These are phyloP conservation scores for Sarcophaga bullata DNA, from an alignment of 1,140 invertebrate genomes.

Conservation along the genomic window DNA sequence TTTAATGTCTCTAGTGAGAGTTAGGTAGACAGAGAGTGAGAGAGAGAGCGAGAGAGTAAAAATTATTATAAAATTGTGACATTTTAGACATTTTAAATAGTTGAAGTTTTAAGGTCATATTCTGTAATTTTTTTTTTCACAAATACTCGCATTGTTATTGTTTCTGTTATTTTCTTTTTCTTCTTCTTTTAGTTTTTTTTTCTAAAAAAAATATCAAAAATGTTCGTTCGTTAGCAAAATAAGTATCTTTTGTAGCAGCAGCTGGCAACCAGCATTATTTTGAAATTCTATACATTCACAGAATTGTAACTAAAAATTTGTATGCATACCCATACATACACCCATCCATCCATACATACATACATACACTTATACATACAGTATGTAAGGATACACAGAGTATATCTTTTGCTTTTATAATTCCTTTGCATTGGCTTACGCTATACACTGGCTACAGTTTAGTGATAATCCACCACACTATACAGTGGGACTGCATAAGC, in stretches of 20 bases:
- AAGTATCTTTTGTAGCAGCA: neutral
- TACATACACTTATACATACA: constrained; percentile 17
- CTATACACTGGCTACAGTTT: neutral
- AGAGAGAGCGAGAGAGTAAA: too few relatives aligned
- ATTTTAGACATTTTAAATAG: too few relatives aligned
- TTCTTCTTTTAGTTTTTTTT: too few relatives aligned
- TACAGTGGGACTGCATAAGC: too few relatives aligned
- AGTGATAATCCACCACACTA: too few relatives aligned
- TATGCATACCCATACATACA: neutral
- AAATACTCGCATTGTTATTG: too few relatives aligned
- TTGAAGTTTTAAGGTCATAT: too few relatives aligned
- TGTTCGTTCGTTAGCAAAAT: neutral
- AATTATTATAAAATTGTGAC: too few relatives aligned
- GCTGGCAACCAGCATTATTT: constrained; percentile 8
- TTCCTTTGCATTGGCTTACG: constrained; percentile 14
- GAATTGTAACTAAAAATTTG: neutral
- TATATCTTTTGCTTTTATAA: neutral
- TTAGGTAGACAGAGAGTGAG: neutral
- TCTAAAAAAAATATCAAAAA: neutral
- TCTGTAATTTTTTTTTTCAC: too few relatives aligned
- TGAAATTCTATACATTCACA: neutral
- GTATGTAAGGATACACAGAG: neutral
- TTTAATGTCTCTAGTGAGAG: neutral
- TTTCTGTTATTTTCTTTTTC: too few relatives aligned
- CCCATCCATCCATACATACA: neutral